These are phyloP conservation scores for Lepidothrix coronata DNA, from an alignment of 2,113 vertebrate genomes.

Conservation along the genomic window DNA sequence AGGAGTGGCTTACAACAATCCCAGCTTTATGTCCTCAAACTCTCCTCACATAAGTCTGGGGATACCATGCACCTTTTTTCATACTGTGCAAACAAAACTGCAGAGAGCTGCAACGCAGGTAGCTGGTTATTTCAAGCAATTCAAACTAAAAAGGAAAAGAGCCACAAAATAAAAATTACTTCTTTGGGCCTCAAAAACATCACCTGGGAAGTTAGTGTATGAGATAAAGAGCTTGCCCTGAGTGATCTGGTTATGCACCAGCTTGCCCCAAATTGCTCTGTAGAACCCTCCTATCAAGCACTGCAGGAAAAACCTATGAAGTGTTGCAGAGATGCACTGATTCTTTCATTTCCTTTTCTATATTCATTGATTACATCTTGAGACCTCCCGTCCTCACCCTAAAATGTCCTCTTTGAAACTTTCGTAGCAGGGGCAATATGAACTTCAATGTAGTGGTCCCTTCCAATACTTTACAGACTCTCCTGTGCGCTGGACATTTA, in stretches of 20 bases:
- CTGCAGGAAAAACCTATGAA: not conserved
- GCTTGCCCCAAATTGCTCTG: not conserved
- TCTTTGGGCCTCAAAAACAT: not conserved
- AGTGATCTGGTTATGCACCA: not conserved
- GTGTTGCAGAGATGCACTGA: not conserved
- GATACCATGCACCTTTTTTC: not conserved
- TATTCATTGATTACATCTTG: not conserved
- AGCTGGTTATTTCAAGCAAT: not conserved
- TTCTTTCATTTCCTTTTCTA: not conserved
- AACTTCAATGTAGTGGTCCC: not conserved
- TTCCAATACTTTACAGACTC: not conserved
- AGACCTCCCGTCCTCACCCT: not conserved
- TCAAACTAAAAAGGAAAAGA: not conserved
- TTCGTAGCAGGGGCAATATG: not conserved
- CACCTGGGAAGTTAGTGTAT: not conserved
- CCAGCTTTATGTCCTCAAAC: not conserved
- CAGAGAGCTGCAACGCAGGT: not conserved
- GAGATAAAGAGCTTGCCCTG: not conserved
- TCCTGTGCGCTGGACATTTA: not conserved
- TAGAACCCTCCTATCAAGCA: not conserved
- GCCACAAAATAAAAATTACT: not conserved
- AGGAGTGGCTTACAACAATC: not conserved
- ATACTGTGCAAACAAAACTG: not conserved
- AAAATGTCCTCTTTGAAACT: not conserved
- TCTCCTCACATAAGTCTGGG: fast-evolving